Evolutionary conservation across 2,888 invertebrate species (phyloP), one percentile per base, ranked within the genome.

Genomic region (Dichetophora obliterata): DNA sequence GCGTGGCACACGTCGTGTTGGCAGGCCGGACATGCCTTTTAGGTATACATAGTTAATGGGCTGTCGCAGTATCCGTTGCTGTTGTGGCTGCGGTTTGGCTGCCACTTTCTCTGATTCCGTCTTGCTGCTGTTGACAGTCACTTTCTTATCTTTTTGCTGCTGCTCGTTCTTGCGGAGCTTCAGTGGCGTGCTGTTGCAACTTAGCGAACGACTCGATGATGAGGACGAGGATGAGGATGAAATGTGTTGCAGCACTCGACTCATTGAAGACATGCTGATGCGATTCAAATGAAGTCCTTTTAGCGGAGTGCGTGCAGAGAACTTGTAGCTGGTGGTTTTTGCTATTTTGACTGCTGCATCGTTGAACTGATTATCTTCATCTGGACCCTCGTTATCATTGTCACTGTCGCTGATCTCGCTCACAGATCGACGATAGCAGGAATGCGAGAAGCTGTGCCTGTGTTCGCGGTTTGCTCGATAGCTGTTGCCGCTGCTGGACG

Each of bases 11-110:
- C 95, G 91, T 2, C 95, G 90, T 2, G 95, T 95, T 1, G 95
- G 95, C 27, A 95, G 89, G 1, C 95, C 95, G 8, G 95, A 95
- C 82, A 95, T 91, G 65, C 95, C 95, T 81, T 93, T 93, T 19
- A 94, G 93, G 86, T 95, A 95, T 0, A 94, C 94, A 87, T 95
- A 95, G 0, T 93, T 92, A 0, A 95, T 93, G 2, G 95, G 95
- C 69, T 94, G 92, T 54, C 96, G 91, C 31, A 95, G 90, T 76
- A 96, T 95, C 83, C 94, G 78, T 37, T 79, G 78, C 76, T 80
- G 75, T 63, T 76, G 79, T 68, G 75, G 80, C 77, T 82, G 78
- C 22, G 71, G 22, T 27, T 52, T 59, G 34, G 52, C 54, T 19
- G 65, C 31, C 37, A 14, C n/a, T 27, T 31, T 43, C 43, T 31